Evolutionary conservation across 2,888 invertebrate species (phyloP).

Genomic region (Melieria crassipennis): DNA sequence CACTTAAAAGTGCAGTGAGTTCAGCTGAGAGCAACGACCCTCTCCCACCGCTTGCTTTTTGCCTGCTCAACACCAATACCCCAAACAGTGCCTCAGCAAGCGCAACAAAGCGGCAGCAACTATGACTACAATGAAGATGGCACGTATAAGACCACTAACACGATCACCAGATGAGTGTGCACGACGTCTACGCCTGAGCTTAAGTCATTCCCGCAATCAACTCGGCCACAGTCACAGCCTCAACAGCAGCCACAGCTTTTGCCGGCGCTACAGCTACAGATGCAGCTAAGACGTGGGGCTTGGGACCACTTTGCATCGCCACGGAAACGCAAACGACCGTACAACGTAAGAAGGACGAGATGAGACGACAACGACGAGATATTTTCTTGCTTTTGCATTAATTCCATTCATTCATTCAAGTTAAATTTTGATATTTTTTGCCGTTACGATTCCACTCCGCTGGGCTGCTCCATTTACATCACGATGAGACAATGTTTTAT

Average conservation of each 20-base stretch:
- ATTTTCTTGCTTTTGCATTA: constrained; percentile 9
- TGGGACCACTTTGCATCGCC: no score
- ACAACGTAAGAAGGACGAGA: constrained; percentile 37
- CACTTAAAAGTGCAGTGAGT: no score
- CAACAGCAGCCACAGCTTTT: neutral
- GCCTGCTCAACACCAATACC: no score
- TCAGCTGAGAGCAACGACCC: no score
- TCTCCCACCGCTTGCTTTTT: no score
- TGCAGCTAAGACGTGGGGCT: neutral
- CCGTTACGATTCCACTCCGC: neutral
- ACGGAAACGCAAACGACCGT: constrained; percentile 16
- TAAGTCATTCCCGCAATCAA: neutral
- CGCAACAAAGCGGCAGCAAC: constrained; percentile 27
- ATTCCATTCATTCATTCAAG: constrained; percentile 17
- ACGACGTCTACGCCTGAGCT: constrained; percentile 7
- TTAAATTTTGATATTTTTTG: constrained; percentile 29
- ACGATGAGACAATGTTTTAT: constrained; percentile 26
- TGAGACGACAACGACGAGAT: constrained; percentile 34
- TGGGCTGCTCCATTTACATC: constrained; percentile 16
- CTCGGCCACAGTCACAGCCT: neutral
- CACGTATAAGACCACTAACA: constrained; percentile 62
- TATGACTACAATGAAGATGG: constrained; percentile 60
- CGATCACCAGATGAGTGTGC: constrained; percentile 57
- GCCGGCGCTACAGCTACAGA: constrained; percentile 8
- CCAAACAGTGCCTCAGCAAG: no score